A percentile compares a stretch with the other conserved stretches of the same genome.
These are phyloP conservation scores for Aphaenogaster rudis DNA, from an alignment of 1,140 invertebrate species.

Conservation along the genomic window DNA sequence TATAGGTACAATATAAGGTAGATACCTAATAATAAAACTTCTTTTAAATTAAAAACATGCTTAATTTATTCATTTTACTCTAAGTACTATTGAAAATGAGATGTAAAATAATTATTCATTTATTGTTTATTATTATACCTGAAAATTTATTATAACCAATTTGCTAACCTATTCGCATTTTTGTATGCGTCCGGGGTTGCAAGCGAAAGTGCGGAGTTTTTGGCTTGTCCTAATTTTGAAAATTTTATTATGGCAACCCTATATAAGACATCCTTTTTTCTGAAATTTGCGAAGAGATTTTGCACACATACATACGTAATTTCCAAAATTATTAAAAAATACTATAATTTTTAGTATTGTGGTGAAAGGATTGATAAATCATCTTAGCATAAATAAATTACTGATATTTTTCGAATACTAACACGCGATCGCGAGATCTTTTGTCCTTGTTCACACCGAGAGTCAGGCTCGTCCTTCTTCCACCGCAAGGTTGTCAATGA, in stretches of 20 bases:
- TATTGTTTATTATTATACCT: too few species aligned
- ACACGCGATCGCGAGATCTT: neutral
- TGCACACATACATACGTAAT: neutral
- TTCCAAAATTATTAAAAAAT: neutral
- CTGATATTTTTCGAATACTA: neutral
- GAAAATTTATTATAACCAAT: too few species aligned
- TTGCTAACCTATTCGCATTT: too few species aligned
- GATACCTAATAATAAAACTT: too few species aligned
- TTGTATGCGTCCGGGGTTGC: too few species aligned
- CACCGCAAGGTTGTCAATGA: conserved; percentile 49
- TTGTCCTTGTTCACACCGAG: conserved; percentile 17
- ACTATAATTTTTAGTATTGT: neutral
- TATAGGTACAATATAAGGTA: too few species aligned
- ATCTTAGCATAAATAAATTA: neutral
- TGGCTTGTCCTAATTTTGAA: too few species aligned
- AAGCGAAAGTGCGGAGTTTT: too few species aligned
- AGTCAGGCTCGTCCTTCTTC: conserved; percentile 15
- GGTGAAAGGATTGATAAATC: neutral
- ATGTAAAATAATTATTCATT: too few species aligned
- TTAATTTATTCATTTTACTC: too few species aligned
- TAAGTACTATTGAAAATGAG: too few species aligned
- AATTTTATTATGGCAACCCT: neutral
- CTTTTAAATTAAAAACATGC: too few species aligned
- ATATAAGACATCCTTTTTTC: neutral
- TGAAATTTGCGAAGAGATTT: neutral